These are phyloP conservation scores for Megaceryle alcyon DNA, from an alignment of 2,797 vertebrate species.

Conservation along the genomic window DNA sequence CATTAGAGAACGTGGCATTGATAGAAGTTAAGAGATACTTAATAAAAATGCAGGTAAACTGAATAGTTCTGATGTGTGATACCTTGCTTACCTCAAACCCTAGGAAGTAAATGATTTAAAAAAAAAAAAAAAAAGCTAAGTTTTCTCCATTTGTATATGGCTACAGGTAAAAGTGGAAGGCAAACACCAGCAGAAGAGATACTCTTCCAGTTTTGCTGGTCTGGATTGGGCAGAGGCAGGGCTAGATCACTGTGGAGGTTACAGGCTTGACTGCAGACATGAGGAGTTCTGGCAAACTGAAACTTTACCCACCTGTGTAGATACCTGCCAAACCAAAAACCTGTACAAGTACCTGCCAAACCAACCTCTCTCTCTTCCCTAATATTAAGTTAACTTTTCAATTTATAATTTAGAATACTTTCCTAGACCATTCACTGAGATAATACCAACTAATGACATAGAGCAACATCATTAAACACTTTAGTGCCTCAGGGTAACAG, in stretches of 20 bases:
- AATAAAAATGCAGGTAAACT: slow-evolving; percentile 1
- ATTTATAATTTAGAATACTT: slow-evolving; percentile 5
- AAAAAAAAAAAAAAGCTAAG: not conserved
- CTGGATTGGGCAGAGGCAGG: not conserved
- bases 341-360: not conserved
- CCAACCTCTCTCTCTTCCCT: not conserved
- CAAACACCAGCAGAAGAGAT: not conserved
- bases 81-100: not conserved
- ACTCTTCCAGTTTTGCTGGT: not conserved
- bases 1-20: not conserved
- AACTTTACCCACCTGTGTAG: not conserved
- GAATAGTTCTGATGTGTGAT: not conserved
- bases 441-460: slow-evolving; percentile 29
- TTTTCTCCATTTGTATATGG: not conserved
- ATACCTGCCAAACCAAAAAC: not conserved
- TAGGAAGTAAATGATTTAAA: not conserved
- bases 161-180: not conserved
- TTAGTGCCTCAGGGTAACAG: slow-evolving; percentile 44
- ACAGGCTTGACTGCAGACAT: not conserved
- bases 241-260: not conserved
- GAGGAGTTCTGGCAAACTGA: not conserved
- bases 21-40: slow-evolving; percentile 14
- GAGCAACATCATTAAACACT: slow-evolving; percentile 55
- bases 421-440: slow-evolving; percentile 15
- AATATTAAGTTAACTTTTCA: not conserved